These are phyloP conservation scores for Stenchaetothrips biformis DNA, from an alignment of 2,888 invertebrate genomes.

Conservation along the genomic window DNA sequence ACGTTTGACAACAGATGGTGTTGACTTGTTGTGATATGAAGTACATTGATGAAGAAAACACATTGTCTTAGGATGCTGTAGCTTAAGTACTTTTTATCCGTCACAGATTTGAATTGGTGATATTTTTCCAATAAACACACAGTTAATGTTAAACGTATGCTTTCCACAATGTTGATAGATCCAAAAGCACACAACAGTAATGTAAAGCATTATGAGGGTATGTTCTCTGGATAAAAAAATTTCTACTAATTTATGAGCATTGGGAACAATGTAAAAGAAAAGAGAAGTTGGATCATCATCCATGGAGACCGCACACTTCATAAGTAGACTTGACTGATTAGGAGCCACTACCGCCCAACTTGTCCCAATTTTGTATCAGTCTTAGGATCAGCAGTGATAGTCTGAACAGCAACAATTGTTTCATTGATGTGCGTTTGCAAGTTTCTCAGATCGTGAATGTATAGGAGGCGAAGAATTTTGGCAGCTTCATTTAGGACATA, in stretches of 20 bases:
- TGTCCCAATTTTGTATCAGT: conserved; percentile 91
- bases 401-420: conserved; percentile 86
- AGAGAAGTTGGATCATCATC: not conserved
- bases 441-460: conserved; percentile 76
- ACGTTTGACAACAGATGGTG: not conserved
- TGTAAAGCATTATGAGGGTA: not conserved
- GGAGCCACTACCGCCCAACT: conserved; percentile 63
- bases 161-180: not conserved
- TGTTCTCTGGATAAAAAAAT: not conserved
- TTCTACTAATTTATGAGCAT: not conserved
- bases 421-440: conserved; percentile 93
- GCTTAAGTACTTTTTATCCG: not conserved
- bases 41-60: not conserved
- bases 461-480: conserved; percentile 71
- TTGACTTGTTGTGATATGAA: not conserved
- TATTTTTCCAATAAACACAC: not conserved
- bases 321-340: not conserved
- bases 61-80: not conserved
- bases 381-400: conserved; percentile 91
- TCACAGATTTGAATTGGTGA: not conserved
- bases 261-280: not conserved
- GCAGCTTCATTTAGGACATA: conserved; percentile 63
- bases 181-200: not conserved
- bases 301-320: not conserved
- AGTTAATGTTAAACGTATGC: no score